phyloP scores from a whole-genome alignment of 1,140 invertebrate genomes.

The Drosophila virilis region DNA sequence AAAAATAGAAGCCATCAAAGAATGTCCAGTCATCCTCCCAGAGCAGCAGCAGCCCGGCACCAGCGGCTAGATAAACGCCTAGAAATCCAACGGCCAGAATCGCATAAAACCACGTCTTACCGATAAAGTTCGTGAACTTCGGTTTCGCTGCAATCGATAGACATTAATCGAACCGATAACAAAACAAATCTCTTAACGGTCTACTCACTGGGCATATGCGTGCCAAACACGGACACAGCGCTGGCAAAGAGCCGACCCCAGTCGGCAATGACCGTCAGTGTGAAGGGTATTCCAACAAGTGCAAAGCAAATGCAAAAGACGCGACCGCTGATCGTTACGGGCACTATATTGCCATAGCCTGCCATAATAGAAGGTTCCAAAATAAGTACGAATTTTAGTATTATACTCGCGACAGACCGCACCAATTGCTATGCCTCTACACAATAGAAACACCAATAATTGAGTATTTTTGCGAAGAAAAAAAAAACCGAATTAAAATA shows the following conservation, averaged over 20 bases:
- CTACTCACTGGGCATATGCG: constrained; percentile 85
- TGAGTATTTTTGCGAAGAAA: too few species aligned
- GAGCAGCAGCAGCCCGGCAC: constrained; percentile 89
- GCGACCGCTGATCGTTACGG: constrained; percentile 92
- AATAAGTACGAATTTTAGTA: too few species aligned
- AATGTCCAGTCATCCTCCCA: constrained; percentile 96
- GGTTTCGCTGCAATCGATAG: constrained; percentile 58
- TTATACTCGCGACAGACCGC: too few species aligned
- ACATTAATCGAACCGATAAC: neutral
- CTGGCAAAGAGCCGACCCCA: constrained; percentile 94
- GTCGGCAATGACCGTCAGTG: constrained; percentile 96
- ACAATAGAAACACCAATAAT: too few species aligned
- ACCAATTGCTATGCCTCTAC: too few species aligned
- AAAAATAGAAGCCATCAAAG: constrained; percentile 97
- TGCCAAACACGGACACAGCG: constrained; percentile 88
- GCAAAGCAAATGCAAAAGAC: constrained; percentile 97
- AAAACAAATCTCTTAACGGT: neutral
- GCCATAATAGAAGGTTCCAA: constrained; percentile 34
- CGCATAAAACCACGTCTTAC: constrained; percentile 87
- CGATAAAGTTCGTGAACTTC: constrained; percentile 83
- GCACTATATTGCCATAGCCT: constrained; percentile 98
- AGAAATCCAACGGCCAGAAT: constrained; percentile 89
- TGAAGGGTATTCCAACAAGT: constrained; percentile 96
- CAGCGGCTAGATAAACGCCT: constrained; percentile 91
- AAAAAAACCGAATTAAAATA: too few species aligned